Evolutionary conservation across 2,113 vertebrate species (phyloP), one percentile per base, ranked within the genome.

Genomic region (Leucopsar rothschildi): DNA sequence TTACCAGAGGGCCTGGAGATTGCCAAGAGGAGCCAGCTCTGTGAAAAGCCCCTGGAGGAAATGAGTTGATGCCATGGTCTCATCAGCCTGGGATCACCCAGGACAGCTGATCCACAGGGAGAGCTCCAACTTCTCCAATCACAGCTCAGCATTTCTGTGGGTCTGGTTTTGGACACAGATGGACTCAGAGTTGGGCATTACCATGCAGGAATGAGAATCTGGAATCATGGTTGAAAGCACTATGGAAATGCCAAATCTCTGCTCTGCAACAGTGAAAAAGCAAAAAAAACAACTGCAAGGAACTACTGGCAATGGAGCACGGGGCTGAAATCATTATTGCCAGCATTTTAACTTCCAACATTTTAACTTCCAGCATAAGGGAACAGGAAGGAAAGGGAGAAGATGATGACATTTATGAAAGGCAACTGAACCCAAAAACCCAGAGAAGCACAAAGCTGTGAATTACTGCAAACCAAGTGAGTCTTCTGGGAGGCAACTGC

Each of bases 61-160:
- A 52, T 2, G 16, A 1, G 4, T 15, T 39, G 40, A 29, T 42
- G 33, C 20, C 1, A 4, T 5, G 66, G 40, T 31, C 4, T 1
- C 28, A 37, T 33, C 24, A 24, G 27, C 27, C 55, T 52, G n/a
- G 7, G 16, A 49, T 40, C 60, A 40, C 28, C 11, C 59, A 73
- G 59, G 5, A 39, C 56, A 56, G 27, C 3, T 24, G 31, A 31
- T 23, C 9, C 35, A 52, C 72, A 57, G 45, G 24, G 40, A 42
- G 9, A 65, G 57, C 37, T 40, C 44, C 28, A 23, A 22, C 37
- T 55, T 29, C 47, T 21, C 39, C 52, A 56, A 35, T 21, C 59
- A 39, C 57, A 50, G 47, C 45, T 83, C 39, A 22, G 73, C 9
- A 9, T 45, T 16, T 39, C 47, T 45, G 63, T 24, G 70, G 8